A percentile compares a stretch with the other conserved stretches of the same genome.
Evolutionary conservation across 1,140 invertebrate species (phyloP).

Genomic region (Drosophila bocki): DNA sequence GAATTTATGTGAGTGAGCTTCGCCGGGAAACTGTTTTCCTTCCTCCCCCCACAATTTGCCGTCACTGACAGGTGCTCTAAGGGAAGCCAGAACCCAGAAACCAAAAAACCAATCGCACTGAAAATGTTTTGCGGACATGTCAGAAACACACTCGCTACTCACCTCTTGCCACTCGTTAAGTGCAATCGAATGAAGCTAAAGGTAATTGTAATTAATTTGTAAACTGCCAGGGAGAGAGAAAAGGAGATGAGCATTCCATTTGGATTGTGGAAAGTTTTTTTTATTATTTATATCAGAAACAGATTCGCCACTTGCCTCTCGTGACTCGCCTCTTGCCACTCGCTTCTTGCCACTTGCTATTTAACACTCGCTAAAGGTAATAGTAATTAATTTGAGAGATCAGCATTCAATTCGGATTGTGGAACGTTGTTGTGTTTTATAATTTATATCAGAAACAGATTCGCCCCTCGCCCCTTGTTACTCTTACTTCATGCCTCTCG

Average conservation of each 20-base stretch:
- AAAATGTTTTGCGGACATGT: conserved; percentile 48
- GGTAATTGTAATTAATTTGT: conserved; percentile 61
- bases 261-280: background rate
- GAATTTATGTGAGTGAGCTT: conserved; percentile 1
- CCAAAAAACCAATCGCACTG: conserved; percentile 33
- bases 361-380: background rate
- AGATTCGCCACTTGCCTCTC: background rate
- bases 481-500: too few species aligned
- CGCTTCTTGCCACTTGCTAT: background rate
- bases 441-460: too few species aligned
- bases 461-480: too few species aligned
- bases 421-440: too few species aligned
- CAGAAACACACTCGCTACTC: conserved; percentile 27
- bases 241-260: background rate
- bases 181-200: conserved; percentile 30
- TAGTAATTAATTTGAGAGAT: background rate
- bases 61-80: conserved; percentile 22
- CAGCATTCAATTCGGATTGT: background rate
- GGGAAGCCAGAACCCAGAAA: conserved; percentile 9
- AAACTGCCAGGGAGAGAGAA: background rate
- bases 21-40: background rate
- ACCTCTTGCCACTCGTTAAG: conserved; percentile 8
- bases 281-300: background rate
- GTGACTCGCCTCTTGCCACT: too few species aligned
- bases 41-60: conserved; percentile 5